Evolutionary conservation across 2,797 vertebrate species (phyloP), one percentile per base, ranked within the genome.

Genomic region (Glyptemys insculpta): DNA sequence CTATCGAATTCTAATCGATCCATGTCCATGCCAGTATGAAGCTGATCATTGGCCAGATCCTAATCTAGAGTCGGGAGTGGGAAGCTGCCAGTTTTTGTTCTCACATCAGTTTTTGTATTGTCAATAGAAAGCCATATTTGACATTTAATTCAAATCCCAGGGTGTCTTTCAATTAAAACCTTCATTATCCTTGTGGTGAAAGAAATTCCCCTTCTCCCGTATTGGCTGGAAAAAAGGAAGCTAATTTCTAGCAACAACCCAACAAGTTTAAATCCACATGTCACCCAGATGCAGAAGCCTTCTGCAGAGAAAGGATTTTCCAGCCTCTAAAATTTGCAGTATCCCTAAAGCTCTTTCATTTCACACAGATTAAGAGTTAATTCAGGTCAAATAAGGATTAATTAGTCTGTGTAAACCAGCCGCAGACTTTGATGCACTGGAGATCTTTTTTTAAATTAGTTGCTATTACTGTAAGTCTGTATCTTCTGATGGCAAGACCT

Each of bases 371-470:
- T 96, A 97, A 94, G 95, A 94, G 92, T 97, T 98, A 97, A 98
- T 97, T 97, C 97, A 96, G 97, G 97, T 98, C 97, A 98, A 97
- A 98, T 96, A 95, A 96, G 96, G 97, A 98, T 98, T 98, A 98
- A 98, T 98, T 98, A 98, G 95, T 97, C 94, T 95, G 95, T 96
- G 93, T 95, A 97, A 97, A 96, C 94, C 91, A 96, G 95, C 89
- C 90, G 96, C 88, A 97, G 97, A 97, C 95, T 97, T 96, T 87
- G 85, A 84, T 93, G 96, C 86, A 8, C 96, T 94, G 94, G 93
- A 84, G 91, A 96, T 94, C 87, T 53, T 96, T 97, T 68, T 97
- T 90, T 94, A 97, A 97, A 97, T 97, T 87, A 96, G 96, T 94
- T 94, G 95, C 89, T 96, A 94, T 95, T 97, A 95, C 93, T 96